Evolutionary conservation across 2,113 vertebrate genomes (phyloP), one percentile per base, ranked within the genome.

Genomic region (Leptosomus discolor): DNA sequence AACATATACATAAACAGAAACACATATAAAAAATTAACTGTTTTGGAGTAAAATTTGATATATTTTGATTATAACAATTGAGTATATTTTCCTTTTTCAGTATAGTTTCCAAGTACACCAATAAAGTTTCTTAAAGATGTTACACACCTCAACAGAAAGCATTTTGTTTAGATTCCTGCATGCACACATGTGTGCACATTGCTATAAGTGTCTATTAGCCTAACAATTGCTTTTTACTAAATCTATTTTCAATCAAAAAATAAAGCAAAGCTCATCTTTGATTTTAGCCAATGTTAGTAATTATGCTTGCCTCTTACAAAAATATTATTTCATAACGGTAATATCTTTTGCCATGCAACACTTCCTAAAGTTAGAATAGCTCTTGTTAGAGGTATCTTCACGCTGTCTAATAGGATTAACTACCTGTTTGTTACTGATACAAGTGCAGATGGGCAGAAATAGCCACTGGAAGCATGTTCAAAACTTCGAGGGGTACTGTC

Each of bases 371-470:
- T 97, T 96, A 97, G 86, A 94, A 61, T 13, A 97, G 65, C 58
- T 94, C 69, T 91, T 84, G 78, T 96, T 96, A 97, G 75, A 82
- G 61, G 75, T 32, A 91, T 94, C 86, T 96, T 77, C 92, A 77
- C 60, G 1, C 92, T 94, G 60, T 94, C 93, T 90, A 45, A 69
- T 76, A 92, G 73, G 43, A 88, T 96, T 85, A 93, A 96, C 95
- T 98, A 99, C 99, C 99, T 99, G 98, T 98, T 99, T 75, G 98
- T 97, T 94, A 99, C 94, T n/a, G 98, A 99, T n/a, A 98, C 98
- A 84, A 99, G 99, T 81, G 98, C 97, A 78, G 98, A 97, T 70
- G 98, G 98, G 97, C 99, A 99, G 98, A 99, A 99, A 97, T 99
- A 99, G 71, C 99, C 99, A 93, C 92, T 98, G 81, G 97, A 94